These are phyloP conservation scores for Phocides pigmalion DNA, from an alignment of 1,140 invertebrate species.

Conservation along the genomic window DNA sequence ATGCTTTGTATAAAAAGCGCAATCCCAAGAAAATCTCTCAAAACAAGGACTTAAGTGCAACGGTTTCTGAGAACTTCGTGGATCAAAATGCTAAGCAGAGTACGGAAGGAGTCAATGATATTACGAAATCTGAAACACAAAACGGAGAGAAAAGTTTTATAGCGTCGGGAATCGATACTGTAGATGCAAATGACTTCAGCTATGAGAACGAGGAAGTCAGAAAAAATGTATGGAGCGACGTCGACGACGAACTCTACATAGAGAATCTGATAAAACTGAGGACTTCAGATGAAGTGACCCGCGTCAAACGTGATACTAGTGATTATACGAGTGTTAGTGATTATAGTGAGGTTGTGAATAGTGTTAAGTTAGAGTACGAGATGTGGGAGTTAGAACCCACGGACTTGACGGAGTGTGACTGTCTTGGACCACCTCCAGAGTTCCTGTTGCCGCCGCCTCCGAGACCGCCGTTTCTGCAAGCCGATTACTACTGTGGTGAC, in stretches of 20 bases:
- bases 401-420: constrained; percentile 84
- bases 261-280: constrained; percentile 71
- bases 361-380: constrained; percentile 79
- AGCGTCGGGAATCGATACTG: constrained; percentile 47
- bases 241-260: constrained; percentile 80
- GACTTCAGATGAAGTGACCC: constrained; percentile 73
- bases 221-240: constrained; percentile 75
- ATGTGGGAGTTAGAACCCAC: constrained; percentile 80
- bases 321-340: constrained; percentile 74
- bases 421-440: constrained; percentile 85
- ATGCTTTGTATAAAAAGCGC: constrained; percentile 52
- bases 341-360: constrained; percentile 81
- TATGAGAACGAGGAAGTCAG: constrained; percentile 68
- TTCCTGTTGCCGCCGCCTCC: constrained; percentile 85
- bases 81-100: constrained; percentile 49
- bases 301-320: constrained; percentile 77
- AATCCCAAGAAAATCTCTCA: constrained; percentile 32
- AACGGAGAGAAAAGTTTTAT: constrained; percentile 52
- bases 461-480: constrained; percentile 83
- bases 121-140: constrained; percentile 25
- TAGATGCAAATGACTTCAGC: constrained; percentile 39
- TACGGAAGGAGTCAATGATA: constrained; percentile 30
- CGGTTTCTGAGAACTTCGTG: constrained; percentile 7
- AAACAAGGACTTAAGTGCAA: constrained; percentile 38
- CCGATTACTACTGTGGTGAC: constrained; percentile 80